Base-by-base conservation (phyloP, 2,888 invertebrate genomes). In the Slavum lentiscoides region DNA sequence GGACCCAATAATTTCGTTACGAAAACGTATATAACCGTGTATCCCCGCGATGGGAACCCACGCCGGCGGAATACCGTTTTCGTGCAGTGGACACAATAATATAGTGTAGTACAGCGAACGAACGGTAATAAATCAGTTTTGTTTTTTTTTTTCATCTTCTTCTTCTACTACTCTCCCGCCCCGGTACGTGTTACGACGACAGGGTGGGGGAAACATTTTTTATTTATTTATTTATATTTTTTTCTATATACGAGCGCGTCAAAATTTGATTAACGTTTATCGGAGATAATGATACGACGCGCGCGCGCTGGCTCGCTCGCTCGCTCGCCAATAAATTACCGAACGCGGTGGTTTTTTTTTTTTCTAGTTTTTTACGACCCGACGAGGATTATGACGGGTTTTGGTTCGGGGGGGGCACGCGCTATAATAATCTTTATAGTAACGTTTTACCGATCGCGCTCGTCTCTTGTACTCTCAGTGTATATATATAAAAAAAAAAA, bases 191-290 rank as follows among this genome's bases (percentile, higher is more conserved):
- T 39, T 68, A 39, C 8, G 30, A 30, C 30, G 30, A 30, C 30
- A n/a, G n/a, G n/a, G n/a, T n/a, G 30, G 23, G 67, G 75, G 43
- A 75, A 67, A 75, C 80, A 37, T 64, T 77, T 69, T 77, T 43
- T 43, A 43, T 43, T 43, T 43, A 43, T 43, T 43, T 43, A 43
- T 43, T 5, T 43, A 43, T 43, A 9, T 43, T 43, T 43, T 43
- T 43, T 43, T 4, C 9, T 43, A 6, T 75, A 13, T 53, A 19
- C 17, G 67, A 30, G 67, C 53, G 62, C 19, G 80, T 80, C 80
- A 80, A 80, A 80, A 80, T 80, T 80, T 80, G 80, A 80, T 80
- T 80, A 80, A 80, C 80, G 80, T 80, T 55, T 72, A 72, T 80
- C 80, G 64, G 62, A 70, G 70, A 80, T 72, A 72, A 80, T 80